Evolutionary conservation across 2,797 vertebrate genomes (phyloP).

Genomic region (Calcarius lapponicus): DNA sequence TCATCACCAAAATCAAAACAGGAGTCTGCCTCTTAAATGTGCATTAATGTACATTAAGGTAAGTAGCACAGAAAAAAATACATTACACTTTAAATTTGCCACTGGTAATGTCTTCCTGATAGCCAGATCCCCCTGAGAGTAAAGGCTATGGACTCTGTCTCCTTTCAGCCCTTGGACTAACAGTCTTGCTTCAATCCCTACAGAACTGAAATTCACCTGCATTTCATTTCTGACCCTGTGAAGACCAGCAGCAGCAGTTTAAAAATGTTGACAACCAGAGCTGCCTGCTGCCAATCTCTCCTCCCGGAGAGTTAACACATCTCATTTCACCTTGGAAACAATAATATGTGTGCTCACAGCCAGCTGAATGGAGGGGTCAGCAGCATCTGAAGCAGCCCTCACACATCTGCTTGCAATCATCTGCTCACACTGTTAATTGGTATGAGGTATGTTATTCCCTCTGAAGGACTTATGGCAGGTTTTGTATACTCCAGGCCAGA

Average conservation of each 20-base stretch:
- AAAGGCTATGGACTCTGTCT: not conserved
- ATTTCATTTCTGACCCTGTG: not conserved
- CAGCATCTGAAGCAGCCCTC: not conserved
- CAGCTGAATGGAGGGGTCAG: not conserved
- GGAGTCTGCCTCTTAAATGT: not conserved
- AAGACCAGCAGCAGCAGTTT: not conserved
- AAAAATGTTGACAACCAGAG: not conserved
- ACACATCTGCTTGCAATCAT: constrained; percentile 21
- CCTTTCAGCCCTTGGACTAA: not conserved
- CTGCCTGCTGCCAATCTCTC: not conserved
- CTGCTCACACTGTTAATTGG: not conserved
- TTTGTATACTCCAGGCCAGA: not conserved
- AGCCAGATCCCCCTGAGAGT: not conserved
- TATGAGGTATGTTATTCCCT: not conserved
- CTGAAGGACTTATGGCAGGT: not conserved
- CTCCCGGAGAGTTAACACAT: not conserved
- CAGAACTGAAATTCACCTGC: not conserved
- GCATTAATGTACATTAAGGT: not conserved
- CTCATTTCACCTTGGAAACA: not conserved
- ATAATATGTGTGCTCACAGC: not conserved
- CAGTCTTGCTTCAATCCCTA: not conserved
- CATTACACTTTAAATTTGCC: not conserved
- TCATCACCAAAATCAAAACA: not conserved
- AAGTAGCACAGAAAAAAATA: not conserved
- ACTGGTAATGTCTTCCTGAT: not conserved